These are phyloP conservation scores for Macrosoma leucophasiata DNA, from an alignment of 2,888 invertebrate genomes.

Conservation along the genomic window DNA sequence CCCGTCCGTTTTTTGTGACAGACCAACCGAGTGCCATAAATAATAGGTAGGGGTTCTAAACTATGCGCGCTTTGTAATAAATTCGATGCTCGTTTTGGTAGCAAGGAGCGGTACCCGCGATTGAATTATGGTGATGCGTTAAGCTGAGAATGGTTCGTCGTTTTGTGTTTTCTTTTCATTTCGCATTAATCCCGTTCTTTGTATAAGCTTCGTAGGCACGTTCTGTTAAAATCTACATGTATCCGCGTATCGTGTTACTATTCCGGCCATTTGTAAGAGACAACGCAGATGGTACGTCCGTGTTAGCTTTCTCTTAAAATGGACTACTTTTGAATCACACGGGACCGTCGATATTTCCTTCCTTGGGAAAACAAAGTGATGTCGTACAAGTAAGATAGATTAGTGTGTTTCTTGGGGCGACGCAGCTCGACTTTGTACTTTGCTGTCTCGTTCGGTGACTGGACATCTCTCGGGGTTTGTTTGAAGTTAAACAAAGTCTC, in stretches of 20 bases:
- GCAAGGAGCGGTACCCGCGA: slow-evolving; percentile 58
- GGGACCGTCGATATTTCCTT: slow-evolving; percentile 69
- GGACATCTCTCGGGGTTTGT: too few species aligned
- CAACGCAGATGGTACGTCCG: slow-evolving; percentile 66
- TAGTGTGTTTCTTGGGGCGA: too few species aligned
- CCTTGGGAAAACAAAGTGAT: slow-evolving; percentile 56
- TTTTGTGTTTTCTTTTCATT: slow-evolving; percentile 64
- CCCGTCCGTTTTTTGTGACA: slow-evolving; percentile 74
- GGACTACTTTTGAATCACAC: slow-evolving; percentile 67
- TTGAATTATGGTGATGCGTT: slow-evolving; percentile 74
- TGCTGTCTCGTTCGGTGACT: too few species aligned
- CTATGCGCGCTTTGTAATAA: slow-evolving; percentile 70
- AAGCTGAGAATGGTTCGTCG: slow-evolving; percentile 60
- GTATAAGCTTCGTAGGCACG: slow-evolving; percentile 49
- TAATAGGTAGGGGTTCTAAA: slow-evolving; percentile 73
- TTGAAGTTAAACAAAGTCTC: too few species aligned
- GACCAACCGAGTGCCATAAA: slow-evolving; percentile 74
- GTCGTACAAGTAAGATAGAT: slow-evolving; percentile 66
- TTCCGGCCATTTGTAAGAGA: slow-evolving; percentile 64
- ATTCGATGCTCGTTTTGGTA: slow-evolving; percentile 73
- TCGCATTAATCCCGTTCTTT: slow-evolving; percentile 49
- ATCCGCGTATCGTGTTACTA: slow-evolving; percentile 59
- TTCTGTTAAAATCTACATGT: slow-evolving; percentile 46
- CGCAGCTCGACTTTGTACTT: too few species aligned
- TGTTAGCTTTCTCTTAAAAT: slow-evolving; percentile 72